Percentiles rank a stretch among this genome's conserved stretches.
These are phyloP conservation scores for Notoglanidium macrostoma DNA, from an alignment of 2,797 vertebrate genomes.

Conservation along the genomic window DNA sequence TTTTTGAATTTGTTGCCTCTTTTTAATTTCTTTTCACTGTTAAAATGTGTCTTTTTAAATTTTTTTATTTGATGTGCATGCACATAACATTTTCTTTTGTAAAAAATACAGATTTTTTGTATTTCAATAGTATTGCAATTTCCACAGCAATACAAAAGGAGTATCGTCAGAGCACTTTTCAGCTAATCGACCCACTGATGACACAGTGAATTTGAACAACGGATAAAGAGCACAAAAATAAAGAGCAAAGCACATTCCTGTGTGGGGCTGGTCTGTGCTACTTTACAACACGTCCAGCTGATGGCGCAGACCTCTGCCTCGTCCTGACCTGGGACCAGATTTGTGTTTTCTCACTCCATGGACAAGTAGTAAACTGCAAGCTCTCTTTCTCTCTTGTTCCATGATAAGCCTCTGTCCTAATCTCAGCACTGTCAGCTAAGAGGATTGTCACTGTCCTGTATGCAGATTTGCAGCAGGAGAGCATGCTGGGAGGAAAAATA, in stretches of 20 bases:
- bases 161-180: neutral
- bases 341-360: neutral
- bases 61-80: neutral
- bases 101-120: neutral
- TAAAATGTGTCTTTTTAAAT: neutral
- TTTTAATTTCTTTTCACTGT: neutral
- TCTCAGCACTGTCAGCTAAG: conserved; percentile 54
- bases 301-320: neutral
- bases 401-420: conserved; percentile 50
- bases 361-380: conserved; percentile 3
- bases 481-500: conserved; percentile 48
- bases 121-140: too few species aligned
- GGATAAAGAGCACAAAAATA: conserved; percentile 32
- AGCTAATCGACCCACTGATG: conserved; percentile 14
- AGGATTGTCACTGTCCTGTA: conserved; percentile 50
- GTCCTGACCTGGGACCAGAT: conserved; percentile 19
- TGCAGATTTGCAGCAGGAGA: conserved; percentile 36
- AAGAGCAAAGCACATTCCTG: conserved; percentile 40
- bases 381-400: neutral
- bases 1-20: neutral
- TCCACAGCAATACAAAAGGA: neutral
- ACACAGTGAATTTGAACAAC: conserved; percentile 29
- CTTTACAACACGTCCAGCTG: conserved; percentile 15
- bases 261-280: conserved; percentile 4
- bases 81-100: neutral